Conservation (phyloP, 64 coral and sea anemone genomes). For the Trachythela sp. region DNA sequence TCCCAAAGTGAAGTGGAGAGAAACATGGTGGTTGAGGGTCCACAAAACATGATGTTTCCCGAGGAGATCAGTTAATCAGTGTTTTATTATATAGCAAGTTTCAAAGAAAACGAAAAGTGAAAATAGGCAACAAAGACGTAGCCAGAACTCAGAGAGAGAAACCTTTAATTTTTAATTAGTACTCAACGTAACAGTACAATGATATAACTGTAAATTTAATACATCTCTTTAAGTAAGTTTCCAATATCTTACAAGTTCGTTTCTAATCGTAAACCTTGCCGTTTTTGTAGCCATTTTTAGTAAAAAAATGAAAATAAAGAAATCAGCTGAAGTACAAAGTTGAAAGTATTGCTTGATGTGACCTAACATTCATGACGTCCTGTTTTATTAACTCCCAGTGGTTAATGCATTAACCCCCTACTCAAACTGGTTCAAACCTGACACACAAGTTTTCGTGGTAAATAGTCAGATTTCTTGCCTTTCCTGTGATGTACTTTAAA, state of each 20-base stretch:
- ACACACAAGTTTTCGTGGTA: constrained; percentile 22
- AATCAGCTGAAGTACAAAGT: no score
- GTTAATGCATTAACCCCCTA: neutral
- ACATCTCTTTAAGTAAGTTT: no score
- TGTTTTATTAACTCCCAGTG: no score
- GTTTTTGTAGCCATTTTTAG: no score
- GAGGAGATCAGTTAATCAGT: neutral
- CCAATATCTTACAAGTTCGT: no score
- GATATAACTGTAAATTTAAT: no score
- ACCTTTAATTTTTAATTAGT: constrained; percentile 44
- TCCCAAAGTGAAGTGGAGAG: neutral
- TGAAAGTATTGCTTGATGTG: no score
- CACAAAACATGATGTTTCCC: neutral
- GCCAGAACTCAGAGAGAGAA: constrained; percentile 39
- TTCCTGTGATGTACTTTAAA: neutral
- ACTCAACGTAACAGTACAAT: neutral
- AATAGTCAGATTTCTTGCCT: neutral
- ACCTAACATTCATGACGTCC: no score
- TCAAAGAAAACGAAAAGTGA: constrained; percentile 20
- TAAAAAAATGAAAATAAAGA: no score
- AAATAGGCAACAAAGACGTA: constrained; percentile 43
- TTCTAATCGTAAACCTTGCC: no score
- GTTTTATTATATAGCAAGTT: constrained; percentile 1
- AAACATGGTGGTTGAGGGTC: neutral
- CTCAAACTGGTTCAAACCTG: neutral